Evolutionary conservation across 37 sponge, comb jelly and placozoan species (phyloP).

Genomic region (Theonella swinhoei): DNA sequence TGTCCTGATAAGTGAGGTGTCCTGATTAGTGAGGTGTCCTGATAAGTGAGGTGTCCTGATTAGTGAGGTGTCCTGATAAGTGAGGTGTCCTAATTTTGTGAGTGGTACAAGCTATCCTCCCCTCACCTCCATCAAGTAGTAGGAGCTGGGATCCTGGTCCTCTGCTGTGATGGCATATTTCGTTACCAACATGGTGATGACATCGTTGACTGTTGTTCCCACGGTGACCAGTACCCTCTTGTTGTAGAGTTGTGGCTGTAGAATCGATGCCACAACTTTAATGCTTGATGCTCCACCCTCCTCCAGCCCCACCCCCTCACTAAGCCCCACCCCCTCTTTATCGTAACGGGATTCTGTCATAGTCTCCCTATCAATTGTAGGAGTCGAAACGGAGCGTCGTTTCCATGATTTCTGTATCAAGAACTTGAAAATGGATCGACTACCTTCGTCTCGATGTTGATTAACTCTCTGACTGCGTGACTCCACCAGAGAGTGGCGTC

Average conservation of each 20-base stretch:
- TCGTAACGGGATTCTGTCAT: neutral
- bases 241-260: slow-evolving; percentile 39
- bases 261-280: slow-evolving; percentile 24
- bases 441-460: neutral
- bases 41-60: no score
- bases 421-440: neutral
- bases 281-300: neutral
- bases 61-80: no score
- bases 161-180: slow-evolving; percentile 31
- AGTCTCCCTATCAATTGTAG: neutral
- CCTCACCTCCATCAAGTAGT: slow-evolving; percentile 51
- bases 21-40: no score
- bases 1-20: no score
- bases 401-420: neutral
- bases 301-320: no score
- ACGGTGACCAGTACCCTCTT: slow-evolving; percentile 36
- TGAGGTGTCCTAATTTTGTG: no score
- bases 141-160: slow-evolving; percentile 16
- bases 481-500: neutral
- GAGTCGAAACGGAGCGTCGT: neutral
- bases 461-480: neutral
- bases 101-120: no score
- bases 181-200: slow-evolving; percentile 12
- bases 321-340: no score
- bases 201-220: slow-evolving; percentile 37